Percentiles rank a stretch among this genome's conserved stretches.
Conservation (phyloP, 2,113 vertebrate species). For the Mormyrus lacerda region DNA sequence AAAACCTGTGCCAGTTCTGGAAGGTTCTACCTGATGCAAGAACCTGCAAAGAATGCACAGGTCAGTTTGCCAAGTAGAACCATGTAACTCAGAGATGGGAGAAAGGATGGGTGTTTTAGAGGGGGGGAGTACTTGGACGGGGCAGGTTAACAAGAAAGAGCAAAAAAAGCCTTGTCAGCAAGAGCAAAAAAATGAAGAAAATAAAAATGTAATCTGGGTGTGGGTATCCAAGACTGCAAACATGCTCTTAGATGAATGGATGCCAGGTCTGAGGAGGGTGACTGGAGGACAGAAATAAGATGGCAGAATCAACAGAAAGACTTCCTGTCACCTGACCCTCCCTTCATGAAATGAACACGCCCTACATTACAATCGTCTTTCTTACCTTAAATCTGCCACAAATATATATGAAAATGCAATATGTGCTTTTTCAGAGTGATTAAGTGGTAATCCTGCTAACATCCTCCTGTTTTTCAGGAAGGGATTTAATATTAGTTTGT, state of each 20-base stretch:
- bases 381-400: neutral
- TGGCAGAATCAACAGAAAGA: neutral
- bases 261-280: neutral
- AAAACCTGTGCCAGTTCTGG: conserved; percentile 33
- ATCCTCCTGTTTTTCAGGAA: neutral
- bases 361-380: neutral
- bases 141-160: neutral
- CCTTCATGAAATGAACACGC: neutral
- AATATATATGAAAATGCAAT: no score
- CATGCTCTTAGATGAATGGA: neutral
- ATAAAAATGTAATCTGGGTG: neutral
- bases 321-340: neutral
- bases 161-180: neutral
- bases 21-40: conserved; percentile 42
- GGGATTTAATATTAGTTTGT: neutral
- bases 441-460: neutral
- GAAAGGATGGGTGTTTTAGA: neutral
- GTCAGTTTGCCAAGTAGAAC: neutral
- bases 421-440: neutral
- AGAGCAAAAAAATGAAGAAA: neutral
- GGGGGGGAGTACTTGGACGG: neutral
- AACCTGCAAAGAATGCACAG: neutral
- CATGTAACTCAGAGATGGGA: neutral
- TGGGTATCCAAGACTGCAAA: neutral
- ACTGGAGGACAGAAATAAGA: neutral